These are phyloP conservation scores for Nowickia ferox DNA, from an alignment of 2,888 invertebrate genomes.

Conservation along the genomic window DNA sequence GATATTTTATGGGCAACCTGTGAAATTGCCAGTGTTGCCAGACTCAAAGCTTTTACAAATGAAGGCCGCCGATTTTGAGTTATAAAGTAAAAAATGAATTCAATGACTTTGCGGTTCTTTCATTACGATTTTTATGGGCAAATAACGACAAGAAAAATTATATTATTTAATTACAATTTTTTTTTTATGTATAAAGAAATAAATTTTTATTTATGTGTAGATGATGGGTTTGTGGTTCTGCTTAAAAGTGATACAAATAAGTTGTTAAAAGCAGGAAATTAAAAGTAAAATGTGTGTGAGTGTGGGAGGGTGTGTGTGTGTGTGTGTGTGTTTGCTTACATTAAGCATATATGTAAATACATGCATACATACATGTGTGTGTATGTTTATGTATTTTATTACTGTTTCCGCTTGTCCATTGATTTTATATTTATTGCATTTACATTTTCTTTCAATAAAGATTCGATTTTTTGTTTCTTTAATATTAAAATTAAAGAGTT, in stretches of 20 bases:
- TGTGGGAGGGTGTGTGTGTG: neutral
- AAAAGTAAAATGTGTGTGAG: neutral
- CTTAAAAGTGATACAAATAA: neutral
- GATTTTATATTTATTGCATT: neutral
- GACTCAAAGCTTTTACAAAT: no score
- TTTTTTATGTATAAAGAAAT: neutral
- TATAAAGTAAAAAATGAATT: neutral
- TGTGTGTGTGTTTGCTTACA: no score
- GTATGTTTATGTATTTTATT: neutral
- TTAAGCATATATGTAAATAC: no score
- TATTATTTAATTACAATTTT: neutral
- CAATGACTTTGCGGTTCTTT: neutral
- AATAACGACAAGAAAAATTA: neutral
- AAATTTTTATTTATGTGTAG: neutral
- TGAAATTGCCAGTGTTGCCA: no score
- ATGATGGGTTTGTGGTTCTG: neutral
- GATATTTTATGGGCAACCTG: no score
- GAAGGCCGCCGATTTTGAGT: no score
- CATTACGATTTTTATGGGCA: neutral
- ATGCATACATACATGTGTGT: neutral
- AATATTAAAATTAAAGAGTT: neutral
- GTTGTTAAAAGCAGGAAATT: slow-evolving; percentile 12
- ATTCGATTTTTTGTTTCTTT: neutral
- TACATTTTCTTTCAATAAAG: neutral
- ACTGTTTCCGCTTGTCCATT: slow-evolving; percentile 9